These are phyloP conservation scores for Nothocercus julius DNA, from an alignment of 2,113 vertebrate species.

Conservation along the genomic window DNA sequence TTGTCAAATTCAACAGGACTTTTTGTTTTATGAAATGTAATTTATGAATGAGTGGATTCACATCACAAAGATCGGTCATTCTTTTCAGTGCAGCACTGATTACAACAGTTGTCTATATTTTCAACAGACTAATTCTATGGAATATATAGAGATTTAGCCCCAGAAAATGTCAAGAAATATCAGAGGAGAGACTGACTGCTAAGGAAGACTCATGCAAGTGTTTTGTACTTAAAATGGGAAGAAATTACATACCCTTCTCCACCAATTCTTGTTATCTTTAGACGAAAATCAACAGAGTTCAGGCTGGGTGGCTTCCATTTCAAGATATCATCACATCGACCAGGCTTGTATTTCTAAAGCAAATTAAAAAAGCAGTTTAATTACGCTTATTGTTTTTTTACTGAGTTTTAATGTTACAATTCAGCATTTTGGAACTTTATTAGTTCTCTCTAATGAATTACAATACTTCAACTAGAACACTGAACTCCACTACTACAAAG, in stretches of 20 bases:
- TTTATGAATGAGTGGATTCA: not conserved
- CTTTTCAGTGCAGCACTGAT: not conserved
- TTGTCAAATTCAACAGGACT: not conserved
- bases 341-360: constrained; percentile 92
- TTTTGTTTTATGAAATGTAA: not conserved
- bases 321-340: constrained; percentile 95
- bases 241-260: constrained; percentile 93
- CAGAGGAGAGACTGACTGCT: constrained; percentile 22
- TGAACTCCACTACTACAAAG: not conserved
- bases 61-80: not conserved
- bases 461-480: constrained; percentile 30
- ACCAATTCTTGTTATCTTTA: constrained; percentile 96
- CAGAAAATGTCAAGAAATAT: constrained; percentile 33
- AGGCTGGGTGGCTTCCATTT: constrained; percentile 99
- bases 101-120: not conserved
- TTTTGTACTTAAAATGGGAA: constrained; percentile 36
- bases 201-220: not conserved
- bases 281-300: constrained; percentile 98
- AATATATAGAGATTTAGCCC: not conserved
- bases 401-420: constrained; percentile 38
- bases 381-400: constrained; percentile 45
- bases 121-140: not conserved
- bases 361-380: constrained; percentile 71
- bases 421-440: constrained; percentile 46
- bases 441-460: constrained; percentile 49